Percentiles rank a stretch among this genome's conserved stretches.
Conservation (phyloP, 2,888 invertebrate species). For the Geophilus truncorum region DNA sequence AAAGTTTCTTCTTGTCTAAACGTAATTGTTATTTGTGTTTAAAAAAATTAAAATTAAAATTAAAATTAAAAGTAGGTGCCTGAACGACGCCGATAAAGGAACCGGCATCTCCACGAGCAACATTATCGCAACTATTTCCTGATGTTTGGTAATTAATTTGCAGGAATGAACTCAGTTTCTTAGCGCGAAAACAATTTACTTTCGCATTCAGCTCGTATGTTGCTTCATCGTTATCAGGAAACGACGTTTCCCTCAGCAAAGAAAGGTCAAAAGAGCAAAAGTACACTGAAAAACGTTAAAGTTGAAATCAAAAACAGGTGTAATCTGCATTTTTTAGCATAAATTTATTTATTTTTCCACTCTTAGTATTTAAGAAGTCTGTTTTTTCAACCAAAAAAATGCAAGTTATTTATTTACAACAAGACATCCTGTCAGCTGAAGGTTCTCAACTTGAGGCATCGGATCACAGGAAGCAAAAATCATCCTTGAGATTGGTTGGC, state of each 20-base stretch:
- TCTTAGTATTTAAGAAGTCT: neutral
- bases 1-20: too few relatives aligned
- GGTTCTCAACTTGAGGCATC: neutral
- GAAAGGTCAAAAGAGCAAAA: conserved; percentile 25
- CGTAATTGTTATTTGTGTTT: neutral
- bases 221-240: neutral
- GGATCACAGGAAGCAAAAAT: neutral
- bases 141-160: neutral
- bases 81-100: neutral
- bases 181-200: neutral
- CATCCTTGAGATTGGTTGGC: neutral
- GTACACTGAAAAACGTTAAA: neutral
- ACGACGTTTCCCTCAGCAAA: conserved; percentile 25
- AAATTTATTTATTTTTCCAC: neutral
- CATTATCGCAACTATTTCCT: neutral
- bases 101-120: neutral
- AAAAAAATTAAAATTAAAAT: too few relatives aligned
- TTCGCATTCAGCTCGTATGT: neutral
- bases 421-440: neutral
- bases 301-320: neutral
- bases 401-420: neutral
- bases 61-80: neutral
- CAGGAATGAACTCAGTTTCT: neutral
- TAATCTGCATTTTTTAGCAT: neutral
- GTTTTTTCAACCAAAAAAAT: too few relatives aligned